phyloP scores from a whole-genome alignment of 1,140 invertebrate genomes.

The Anthonomus grandis region DNA sequence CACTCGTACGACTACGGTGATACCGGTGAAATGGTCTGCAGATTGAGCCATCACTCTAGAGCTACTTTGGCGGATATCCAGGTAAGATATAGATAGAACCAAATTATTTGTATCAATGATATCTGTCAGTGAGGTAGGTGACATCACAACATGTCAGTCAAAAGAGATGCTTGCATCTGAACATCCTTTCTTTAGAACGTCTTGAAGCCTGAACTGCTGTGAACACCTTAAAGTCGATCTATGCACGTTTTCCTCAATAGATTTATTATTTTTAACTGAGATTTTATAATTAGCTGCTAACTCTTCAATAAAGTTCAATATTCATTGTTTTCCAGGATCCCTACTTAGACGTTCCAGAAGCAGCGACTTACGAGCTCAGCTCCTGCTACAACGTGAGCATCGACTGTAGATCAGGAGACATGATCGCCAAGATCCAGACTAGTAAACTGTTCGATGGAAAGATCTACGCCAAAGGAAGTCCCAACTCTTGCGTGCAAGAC shows the following conservation, averaged over 20 bases:
- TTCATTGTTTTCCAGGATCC: constrained; percentile 67
- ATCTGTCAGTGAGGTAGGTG: too few species aligned
- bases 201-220: too few species aligned
- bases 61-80: constrained; percentile 85
- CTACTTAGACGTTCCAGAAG: constrained; percentile 84
- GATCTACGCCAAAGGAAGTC: constrained; percentile 89
- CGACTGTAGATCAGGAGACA: constrained; percentile 86
- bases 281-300: too few species aligned
- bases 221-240: too few species aligned
- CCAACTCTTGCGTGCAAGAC: constrained; percentile 87
- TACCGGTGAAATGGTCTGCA: constrained; percentile 87
- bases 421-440: constrained; percentile 88
- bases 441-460: constrained; percentile 92
- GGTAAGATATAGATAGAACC: too few species aligned
- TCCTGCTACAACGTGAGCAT: constrained; percentile 94
- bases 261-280: too few species aligned
- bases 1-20: constrained; percentile 92
- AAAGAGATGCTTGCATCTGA: too few species aligned
- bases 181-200: too few species aligned
- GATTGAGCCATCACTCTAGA: constrained; percentile 85
- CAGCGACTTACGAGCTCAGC: constrained; percentile 86
- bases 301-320: too few species aligned
- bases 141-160: too few species aligned
- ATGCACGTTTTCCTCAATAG: too few species aligned
- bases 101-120: too few species aligned